phyloP scores from a whole-genome alignment of 2,113 vertebrate genomes.

The Camelus dromedarius region DNA sequence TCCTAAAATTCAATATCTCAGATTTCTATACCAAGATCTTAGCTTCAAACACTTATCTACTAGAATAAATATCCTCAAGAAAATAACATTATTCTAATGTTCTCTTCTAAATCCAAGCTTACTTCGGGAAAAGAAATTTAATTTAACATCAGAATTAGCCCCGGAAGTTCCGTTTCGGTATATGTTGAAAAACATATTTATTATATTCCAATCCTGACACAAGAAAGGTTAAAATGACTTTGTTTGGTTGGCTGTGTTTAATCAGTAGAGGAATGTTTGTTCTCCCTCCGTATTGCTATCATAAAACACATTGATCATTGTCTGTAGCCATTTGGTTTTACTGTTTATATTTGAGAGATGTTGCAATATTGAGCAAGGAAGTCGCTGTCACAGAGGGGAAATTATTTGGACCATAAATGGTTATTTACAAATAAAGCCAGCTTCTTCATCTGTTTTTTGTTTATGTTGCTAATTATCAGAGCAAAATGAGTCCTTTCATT shows the following conservation, averaged over 20 bases:
- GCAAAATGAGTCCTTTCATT: slow-evolving; percentile 42
- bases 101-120: slow-evolving; percentile 44
- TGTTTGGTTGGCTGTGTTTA: slow-evolving; percentile 18
- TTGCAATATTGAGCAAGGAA: slow-evolving; percentile 53
- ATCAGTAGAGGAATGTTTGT: slow-evolving; percentile 23
- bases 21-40: slow-evolving; percentile 8
- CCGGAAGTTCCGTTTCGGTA: neutral
- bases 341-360: slow-evolving; percentile 59
- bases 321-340: slow-evolving; percentile 45
- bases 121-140: slow-evolving; percentile 32
- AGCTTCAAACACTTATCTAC: neutral
- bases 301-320: slow-evolving; percentile 43
- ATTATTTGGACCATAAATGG: slow-evolving; percentile 55
- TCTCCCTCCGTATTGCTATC: neutral
- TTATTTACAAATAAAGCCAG: slow-evolving; percentile 76
- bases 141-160: neutral
- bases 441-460: slow-evolving; percentile 61
- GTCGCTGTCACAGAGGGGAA: slow-evolving; percentile 41
- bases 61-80: slow-evolving; percentile 28
- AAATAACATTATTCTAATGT: slow-evolving; percentile 18
- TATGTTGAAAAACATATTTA: neutral
- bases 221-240: slow-evolving; percentile 3
- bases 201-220: neutral
- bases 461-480: slow-evolving; percentile 65
- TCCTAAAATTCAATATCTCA: neutral